phyloP scores from a whole-genome alignment of 2,888 invertebrate species.

The Sisyra terminalis region DNA sequence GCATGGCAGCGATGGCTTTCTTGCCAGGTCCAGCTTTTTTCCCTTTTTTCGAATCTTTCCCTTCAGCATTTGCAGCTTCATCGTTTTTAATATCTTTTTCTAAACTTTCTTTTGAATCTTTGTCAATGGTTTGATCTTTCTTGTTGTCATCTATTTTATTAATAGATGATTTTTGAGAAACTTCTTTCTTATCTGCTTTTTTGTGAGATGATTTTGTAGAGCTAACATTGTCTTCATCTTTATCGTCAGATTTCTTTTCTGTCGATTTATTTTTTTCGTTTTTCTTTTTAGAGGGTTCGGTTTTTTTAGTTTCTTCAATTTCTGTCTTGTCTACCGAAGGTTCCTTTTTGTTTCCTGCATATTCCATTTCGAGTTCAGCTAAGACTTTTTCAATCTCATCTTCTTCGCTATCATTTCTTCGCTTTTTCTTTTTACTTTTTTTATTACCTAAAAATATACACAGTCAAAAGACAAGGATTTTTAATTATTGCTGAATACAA shows the following conservation, averaged over 20 bases:
- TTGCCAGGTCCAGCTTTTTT: constrained; percentile 55
- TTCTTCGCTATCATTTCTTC: constrained; percentile 61
- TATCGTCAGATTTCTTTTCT: constrained; percentile 22
- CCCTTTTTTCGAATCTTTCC: constrained; percentile 29
- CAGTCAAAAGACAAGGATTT: constrained; percentile 21
- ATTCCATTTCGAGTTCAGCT: constrained; percentile 69
- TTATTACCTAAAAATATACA: constrained; percentile 33
- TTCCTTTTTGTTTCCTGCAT: constrained; percentile 45
- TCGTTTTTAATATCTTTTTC: constrained; percentile 17
- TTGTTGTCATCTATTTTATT: constrained; percentile 33
- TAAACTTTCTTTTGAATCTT: constrained; percentile 15
- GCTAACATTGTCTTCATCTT: constrained; percentile 35
- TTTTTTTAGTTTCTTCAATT: constrained; percentile 22
- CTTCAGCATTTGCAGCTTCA: constrained; percentile 26
- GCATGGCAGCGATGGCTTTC: constrained; percentile 79
- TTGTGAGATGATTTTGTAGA: constrained; percentile 67
- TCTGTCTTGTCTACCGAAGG: constrained; percentile 18
- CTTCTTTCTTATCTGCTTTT: constrained; percentile 78
- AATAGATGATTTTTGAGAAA: constrained; percentile 53
- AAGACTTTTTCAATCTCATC: constrained; percentile 68
- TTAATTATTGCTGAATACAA: constrained; percentile 24
- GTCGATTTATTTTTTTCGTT: constrained; percentile 13
- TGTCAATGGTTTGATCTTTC: constrained; percentile 14
- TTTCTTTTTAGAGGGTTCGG: constrained; percentile 14
- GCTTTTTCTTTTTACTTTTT: constrained; percentile 53